Base-by-base conservation (phyloP, 2,113 vertebrate species). In the Syrmaticus mikado region DNA sequence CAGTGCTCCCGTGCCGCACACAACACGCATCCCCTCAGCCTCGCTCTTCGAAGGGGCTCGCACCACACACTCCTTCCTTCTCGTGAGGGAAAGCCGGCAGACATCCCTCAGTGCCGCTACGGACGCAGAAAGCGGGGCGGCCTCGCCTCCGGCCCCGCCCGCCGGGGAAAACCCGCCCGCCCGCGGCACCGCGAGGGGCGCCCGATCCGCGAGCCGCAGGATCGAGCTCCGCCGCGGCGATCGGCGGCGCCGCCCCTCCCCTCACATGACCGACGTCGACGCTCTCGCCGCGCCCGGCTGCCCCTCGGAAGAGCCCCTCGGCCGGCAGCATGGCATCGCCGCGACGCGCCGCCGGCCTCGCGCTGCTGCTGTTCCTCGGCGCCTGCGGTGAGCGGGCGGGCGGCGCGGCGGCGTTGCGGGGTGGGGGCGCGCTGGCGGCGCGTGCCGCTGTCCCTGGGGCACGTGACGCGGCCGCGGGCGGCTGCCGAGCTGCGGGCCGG, bases 241-340 rank as follows among this genome's bases (percentile, higher is more conserved):
- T 94, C 82, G 96, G 95, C 67, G 72, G 84, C 36, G 66, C 73
- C 90, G 71, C 91, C 93, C 92, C 85, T 40, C 91, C 91, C 71
- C 81, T 87, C 95, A 94, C 90, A 77, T 89, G 95, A 94, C 78
- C 85, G 74, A 6, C 72, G 79, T 38, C 52, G 76, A 45, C 41
- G 16, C 8, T 38, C 13, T 16, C 4, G 25, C 43, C 25, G 55
- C 41, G 53, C 46, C 52, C 30, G 73, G 65, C 46, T 55, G 68
- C 32, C 46, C 30, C 36, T 1, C 10, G 24, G 22, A 11, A 7
- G 27, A 10, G 40, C 25, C 14, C 4, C 36, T 13, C 14, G 9
- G 32, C 11, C 30, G 25, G 24, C 15, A 27, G 3, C 18, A 96
- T 96, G 95, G 82, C 24, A 57, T 30, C 62, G 50, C 27, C 25